phyloP scores from a whole-genome alignment of 2,797 vertebrate genomes.

The Emydoidea blandingii region DNA sequence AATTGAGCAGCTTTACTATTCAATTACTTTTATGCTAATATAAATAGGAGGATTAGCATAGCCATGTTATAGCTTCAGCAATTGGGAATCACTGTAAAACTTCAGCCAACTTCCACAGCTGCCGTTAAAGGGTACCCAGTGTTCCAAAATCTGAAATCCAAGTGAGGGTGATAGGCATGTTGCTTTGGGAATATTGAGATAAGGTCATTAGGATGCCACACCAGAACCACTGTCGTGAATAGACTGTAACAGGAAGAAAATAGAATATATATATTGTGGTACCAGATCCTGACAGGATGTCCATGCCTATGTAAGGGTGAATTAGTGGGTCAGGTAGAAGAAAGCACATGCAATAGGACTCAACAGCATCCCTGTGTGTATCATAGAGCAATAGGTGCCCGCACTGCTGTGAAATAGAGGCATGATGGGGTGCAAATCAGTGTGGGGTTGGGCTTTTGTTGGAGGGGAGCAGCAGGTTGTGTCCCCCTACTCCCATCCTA shows the following conservation, averaged over 20 bases:
- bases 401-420: background rate
- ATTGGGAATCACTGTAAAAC: constrained; percentile 31
- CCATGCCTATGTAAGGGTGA: background rate
- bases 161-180: background rate
- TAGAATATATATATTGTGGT: background rate
- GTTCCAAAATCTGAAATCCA: constrained; percentile 18
- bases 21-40: constrained; percentile 69
- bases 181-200: constrained; percentile 24
- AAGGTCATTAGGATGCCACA: background rate
- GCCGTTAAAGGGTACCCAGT: constrained; percentile 36
- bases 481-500: background rate
- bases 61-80: constrained; percentile 32
- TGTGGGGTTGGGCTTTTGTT: too few relatives aligned
- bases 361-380: background rate
- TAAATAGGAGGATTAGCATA: constrained; percentile 60
- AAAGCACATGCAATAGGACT: background rate
- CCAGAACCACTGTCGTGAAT: constrained; percentile 29
- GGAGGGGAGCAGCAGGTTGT: background rate
- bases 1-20: constrained; percentile 62
- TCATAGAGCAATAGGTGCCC: background rate
- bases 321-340: background rate
- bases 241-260: background rate
- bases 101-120: constrained; percentile 59
- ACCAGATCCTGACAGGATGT: background rate
- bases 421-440: background rate